A percentile compares a stretch with the other conserved stretches of the same genome.
Evolutionary conservation across 2,888 invertebrate species (phyloP).

Genomic region (Branchellion lobata): DNA sequence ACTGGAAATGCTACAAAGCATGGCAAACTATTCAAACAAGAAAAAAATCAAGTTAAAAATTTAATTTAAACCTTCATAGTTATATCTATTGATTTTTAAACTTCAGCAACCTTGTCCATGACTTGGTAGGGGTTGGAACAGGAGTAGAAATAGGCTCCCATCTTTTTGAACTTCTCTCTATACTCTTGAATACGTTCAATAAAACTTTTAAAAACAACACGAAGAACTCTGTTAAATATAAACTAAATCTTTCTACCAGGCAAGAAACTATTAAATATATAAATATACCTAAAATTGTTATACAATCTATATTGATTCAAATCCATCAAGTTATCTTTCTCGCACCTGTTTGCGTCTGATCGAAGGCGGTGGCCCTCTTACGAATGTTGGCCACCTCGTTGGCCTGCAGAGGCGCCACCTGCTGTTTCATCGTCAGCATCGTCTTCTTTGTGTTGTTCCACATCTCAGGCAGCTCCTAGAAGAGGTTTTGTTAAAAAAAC

Average conservation of each 20-base stretch:
- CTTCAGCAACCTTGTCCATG: constrained; percentile 55
- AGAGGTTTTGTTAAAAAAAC: no score
- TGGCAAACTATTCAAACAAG: no score
- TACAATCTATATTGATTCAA: not conserved
- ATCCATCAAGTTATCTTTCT: no score
- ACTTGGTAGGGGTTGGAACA: constrained; percentile 60
- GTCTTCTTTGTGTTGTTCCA: constrained; percentile 93
- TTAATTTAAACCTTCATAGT: not conserved
- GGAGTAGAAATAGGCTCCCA: constrained; percentile 60
- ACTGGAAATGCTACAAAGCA: no score
- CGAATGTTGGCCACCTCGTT: constrained; percentile 87
- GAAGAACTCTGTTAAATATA: no score
- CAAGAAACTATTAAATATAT: not conserved
- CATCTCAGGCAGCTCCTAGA: constrained; percentile 86
- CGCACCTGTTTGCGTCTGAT: constrained; percentile 70
- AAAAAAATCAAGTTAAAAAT: not conserved
- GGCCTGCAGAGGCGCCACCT: constrained; percentile 90
- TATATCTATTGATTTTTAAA: not conserved
- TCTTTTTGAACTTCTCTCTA: constrained; percentile 78
- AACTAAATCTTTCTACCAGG: not conserved
- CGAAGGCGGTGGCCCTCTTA: constrained; percentile 81
- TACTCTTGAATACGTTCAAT: constrained; percentile 66
- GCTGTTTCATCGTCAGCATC: constrained; percentile 84
- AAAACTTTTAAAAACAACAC: not conserved
- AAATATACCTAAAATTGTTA: not conserved